phyloP scores from a whole-genome alignment of 2,113 vertebrate species.

The Sardina pilchardus region DNA sequence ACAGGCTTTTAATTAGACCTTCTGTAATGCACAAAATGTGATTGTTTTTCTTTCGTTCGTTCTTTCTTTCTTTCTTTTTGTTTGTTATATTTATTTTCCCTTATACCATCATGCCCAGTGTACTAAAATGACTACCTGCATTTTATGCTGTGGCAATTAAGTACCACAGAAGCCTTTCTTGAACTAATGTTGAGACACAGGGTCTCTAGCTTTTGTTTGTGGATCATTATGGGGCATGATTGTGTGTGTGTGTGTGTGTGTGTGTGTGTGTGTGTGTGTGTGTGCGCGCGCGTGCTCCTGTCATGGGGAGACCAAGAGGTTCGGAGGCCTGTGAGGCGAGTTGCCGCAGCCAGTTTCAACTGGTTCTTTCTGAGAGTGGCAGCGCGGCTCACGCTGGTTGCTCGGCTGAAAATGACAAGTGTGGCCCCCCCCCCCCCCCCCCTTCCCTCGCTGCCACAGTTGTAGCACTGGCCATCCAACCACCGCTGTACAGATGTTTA shows the following conservation, averaged over 20 bases:
- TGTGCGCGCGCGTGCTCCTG: not conserved
- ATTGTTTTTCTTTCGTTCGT: not conserved
- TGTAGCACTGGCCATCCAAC: not conserved
- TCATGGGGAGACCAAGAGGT: not conserved
- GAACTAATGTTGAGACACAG: not conserved
- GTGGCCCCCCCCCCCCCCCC: not conserved
- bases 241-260: constrained; percentile 43
- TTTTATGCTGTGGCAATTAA: not conserved
- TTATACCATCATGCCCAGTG: not conserved
- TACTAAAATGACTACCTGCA: not conserved
- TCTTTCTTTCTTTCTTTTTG: constrained; percentile 4
- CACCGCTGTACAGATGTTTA: constrained; percentile 22
- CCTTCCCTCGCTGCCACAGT: not conserved
- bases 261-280: constrained; percentile 28
- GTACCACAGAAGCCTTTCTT: not conserved
- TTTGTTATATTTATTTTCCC: not conserved
- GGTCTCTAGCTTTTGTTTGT: constrained; percentile 35
- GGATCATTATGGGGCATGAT: constrained; percentile 28
- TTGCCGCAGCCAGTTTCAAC: constrained; percentile 47
- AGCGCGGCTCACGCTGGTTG: constrained; percentile 41
- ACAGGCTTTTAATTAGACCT: constrained; percentile 73
- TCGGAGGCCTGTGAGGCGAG: constrained; percentile 38
- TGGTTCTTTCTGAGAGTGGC: constrained; percentile 35
- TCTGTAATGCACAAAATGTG: constrained; percentile 56
- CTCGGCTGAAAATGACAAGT: constrained; percentile 49